Percentiles rank a stretch among this genome's conserved stretches.
phyloP scores from a whole-genome alignment of 2,113 vertebrate species.

The Odontesthes bonariensis region DNA sequence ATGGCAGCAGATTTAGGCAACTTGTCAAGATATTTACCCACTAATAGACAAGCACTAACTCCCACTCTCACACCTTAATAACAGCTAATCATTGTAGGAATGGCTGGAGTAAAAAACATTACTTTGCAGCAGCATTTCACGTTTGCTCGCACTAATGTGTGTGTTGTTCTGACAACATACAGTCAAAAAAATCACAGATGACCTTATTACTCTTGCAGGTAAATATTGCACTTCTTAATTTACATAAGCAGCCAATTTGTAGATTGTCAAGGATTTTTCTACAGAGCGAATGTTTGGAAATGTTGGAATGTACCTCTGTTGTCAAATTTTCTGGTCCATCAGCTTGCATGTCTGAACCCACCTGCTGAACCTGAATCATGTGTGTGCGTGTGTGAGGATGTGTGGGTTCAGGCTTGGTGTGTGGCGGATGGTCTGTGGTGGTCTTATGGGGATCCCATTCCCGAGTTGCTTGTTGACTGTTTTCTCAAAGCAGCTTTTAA shows the following conservation, averaged over 20 bases:
- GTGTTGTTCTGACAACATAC: background rate
- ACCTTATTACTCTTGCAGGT: background rate
- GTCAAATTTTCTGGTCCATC: background rate
- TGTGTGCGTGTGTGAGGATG: background rate
- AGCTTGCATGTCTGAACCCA: background rate
- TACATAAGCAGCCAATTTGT: background rate
- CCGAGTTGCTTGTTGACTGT: conserved; percentile 46
- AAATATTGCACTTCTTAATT: background rate
- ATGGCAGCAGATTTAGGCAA: background rate
- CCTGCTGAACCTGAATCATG: background rate
- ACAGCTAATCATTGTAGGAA: background rate
- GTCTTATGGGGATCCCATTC: conserved; percentile 38
- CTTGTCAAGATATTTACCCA: background rate
- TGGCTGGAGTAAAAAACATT: background rate
- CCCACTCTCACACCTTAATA: conserved; percentile 1
- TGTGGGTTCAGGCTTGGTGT: background rate
- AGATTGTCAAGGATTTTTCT: conserved; percentile 3
- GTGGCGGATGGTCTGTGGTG: background rate
- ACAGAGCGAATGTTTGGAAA: background rate
- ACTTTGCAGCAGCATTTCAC: background rate
- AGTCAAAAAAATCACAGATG: background rate
- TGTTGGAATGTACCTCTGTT: conserved; percentile 1
- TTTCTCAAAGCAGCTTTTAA: conserved; percentile 56
- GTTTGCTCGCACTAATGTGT: background rate
- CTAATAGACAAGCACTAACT: background rate